A percentile compares a stretch with the other conserved stretches of the same genome.
Conservation (phyloP, 92 coral and sea anemone species). For the Paramuricea clavata region DNA sequence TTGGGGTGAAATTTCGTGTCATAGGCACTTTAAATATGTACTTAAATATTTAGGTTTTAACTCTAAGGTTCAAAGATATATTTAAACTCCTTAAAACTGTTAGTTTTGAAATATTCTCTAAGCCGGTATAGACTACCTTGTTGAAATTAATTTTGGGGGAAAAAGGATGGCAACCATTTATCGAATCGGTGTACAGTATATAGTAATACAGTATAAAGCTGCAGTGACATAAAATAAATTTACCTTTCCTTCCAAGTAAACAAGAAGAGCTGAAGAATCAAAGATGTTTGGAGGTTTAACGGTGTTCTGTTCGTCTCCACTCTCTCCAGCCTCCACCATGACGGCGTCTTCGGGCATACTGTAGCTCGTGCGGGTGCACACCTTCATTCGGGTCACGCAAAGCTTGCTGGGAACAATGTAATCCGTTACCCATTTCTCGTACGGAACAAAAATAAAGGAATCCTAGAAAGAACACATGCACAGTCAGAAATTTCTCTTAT, state of each 20-base stretch:
- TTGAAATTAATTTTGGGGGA: too few relatives aligned
- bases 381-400: constrained; percentile 83
- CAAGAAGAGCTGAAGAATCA: constrained; percentile 82
- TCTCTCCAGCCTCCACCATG: constrained; percentile 73
- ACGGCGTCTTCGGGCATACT: constrained; percentile 88
- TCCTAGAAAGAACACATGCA: constrained; percentile 62
- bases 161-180: too few relatives aligned
- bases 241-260: constrained; percentile 86
- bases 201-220: too few relatives aligned
- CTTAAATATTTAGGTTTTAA: too few relatives aligned
- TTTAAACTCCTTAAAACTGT: too few relatives aligned
- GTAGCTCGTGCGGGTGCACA: constrained; percentile 86
- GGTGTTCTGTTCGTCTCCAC: constrained; percentile 57
- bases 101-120: too few relatives aligned
- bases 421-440: constrained; percentile 86
- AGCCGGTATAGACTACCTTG: too few relatives aligned
- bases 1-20: too few relatives aligned
- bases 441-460: constrained; percentile 90
- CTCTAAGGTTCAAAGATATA: too few relatives aligned
- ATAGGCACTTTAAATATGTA: too few relatives aligned
- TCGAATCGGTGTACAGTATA: too few relatives aligned
- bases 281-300: constrained; percentile 86
- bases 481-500: too few relatives aligned
- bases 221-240: background rate
- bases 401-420: constrained; percentile 91